phyloP scores from a whole-genome alignment of 2,888 invertebrate genomes.

The Spialia ferax region DNA sequence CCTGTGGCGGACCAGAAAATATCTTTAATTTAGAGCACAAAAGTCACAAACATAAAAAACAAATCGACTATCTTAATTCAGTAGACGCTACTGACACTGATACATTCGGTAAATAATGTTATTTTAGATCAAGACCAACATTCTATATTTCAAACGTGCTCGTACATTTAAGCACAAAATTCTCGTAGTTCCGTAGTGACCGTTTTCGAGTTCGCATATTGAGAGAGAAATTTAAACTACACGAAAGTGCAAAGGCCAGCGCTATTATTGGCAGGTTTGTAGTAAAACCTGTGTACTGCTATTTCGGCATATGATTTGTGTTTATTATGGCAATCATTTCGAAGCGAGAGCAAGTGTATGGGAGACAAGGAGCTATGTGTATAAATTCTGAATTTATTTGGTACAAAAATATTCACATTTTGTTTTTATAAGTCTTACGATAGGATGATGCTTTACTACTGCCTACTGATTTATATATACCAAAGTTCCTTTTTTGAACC shows the following conservation, averaged over 20 bases:
- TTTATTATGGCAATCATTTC: slow-evolving; percentile 70
- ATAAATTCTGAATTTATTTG: not conserved
- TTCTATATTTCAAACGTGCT: not conserved
- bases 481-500: too few species aligned
- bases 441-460: too few species aligned
- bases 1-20: too few species aligned
- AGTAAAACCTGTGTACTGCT: slow-evolving; percentile 57
- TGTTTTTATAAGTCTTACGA: too few species aligned
- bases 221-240: slow-evolving; percentile 50
- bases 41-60: too few species aligned
- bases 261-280: slow-evolving; percentile 53
- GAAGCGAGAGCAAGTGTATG: slow-evolving; percentile 64
- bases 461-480: too few species aligned
- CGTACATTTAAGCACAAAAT: not conserved
- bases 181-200: slow-evolving; percentile 9
- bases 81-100: too few species aligned
- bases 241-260: slow-evolving; percentile 63
- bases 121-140: not conserved
- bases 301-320: slow-evolving; percentile 64
- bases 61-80: too few species aligned
- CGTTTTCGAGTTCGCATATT: slow-evolving; percentile 41
- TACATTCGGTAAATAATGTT: too few species aligned
- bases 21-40: too few species aligned
- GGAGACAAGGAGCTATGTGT: slow-evolving; percentile 10
- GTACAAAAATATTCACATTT: not conserved